phyloP scores from a whole-genome alignment of 2,113 vertebrate species.

The western clawed frog (Xenopus tropicalis) region DNA sequence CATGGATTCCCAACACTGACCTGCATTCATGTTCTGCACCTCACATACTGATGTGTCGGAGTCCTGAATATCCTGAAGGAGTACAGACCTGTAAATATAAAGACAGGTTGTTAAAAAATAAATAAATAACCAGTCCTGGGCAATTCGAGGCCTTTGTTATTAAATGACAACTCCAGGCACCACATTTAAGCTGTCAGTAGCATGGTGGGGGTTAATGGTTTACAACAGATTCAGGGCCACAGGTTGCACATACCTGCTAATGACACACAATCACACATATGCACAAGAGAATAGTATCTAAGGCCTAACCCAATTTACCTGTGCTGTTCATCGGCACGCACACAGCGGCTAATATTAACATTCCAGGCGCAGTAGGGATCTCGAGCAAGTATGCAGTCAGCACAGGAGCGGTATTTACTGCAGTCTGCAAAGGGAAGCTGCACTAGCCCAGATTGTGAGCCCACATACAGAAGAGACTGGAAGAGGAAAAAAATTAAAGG shows the following conservation, averaged over 20 bases:
- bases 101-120: neutral
- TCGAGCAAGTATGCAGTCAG: constrained; percentile 86
- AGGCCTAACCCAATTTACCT: constrained; percentile 53
- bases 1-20: constrained; percentile 53
- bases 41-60: constrained; percentile 53
- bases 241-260: too few species aligned
- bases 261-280: too few species aligned
- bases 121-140: too few species aligned
- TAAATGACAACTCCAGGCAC: too few species aligned
- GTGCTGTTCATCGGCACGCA: constrained; percentile 69
- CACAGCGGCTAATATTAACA: constrained; percentile 77
- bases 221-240: too few species aligned
- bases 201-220: too few species aligned
- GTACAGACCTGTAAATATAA: constrained; percentile 50
- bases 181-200: too few species aligned
- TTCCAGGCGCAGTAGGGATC: constrained; percentile 95
- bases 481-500: neutral
- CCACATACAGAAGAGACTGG: constrained; percentile 88
- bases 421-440: constrained; percentile 90
- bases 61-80: constrained; percentile 60
- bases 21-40: constrained; percentile 55
- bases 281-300: too few species aligned
- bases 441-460: constrained; percentile 81
- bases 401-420: constrained; percentile 82
- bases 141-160: too few species aligned